Percentiles rank a stretch among this genome's conserved stretches.
Conservation (phyloP, 2,888 invertebrate genomes). For the Kryphioiulus occultus region DNA sequence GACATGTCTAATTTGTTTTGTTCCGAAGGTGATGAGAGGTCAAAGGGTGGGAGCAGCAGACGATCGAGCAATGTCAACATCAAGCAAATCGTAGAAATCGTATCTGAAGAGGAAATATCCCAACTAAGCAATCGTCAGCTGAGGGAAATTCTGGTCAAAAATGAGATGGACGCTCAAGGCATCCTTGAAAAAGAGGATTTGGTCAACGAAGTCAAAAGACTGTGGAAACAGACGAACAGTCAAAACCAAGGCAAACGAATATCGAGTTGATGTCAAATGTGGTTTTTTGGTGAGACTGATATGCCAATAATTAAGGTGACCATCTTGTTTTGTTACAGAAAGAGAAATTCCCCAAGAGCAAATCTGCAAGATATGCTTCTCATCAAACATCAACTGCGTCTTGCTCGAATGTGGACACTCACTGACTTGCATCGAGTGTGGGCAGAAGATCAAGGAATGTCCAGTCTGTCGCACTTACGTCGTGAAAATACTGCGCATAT, state of each 20-base stretch:
- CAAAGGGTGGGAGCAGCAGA: background rate
- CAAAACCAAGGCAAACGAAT: background rate
- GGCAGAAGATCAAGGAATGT: slow-evolving; percentile 29
- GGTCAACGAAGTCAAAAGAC: background rate
- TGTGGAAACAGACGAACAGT: background rate
- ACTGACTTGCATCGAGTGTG: slow-evolving; percentile 41
- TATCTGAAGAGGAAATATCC: background rate
- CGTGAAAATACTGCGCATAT: background rate
- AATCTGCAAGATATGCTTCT: slow-evolving; percentile 33
- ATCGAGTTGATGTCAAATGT: background rate
- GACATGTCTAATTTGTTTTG: background rate
- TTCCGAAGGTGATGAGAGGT: background rate
- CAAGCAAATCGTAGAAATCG: background rate
- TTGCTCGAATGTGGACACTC: slow-evolving; percentile 48
- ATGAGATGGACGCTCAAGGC: background rate
- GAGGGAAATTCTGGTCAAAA: background rate
- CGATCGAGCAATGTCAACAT: background rate
- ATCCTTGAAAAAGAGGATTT: background rate
- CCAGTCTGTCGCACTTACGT: slow-evolving; percentile 47
- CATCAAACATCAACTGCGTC: slow-evolving; percentile 22
- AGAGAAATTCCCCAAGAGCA: background rate
- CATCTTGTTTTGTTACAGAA: background rate
- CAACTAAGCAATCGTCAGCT: background rate
- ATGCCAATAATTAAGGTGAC: background rate
- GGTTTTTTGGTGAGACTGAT: background rate